A percentile compares a stretch with the other conserved stretches of the same genome.
Evolutionary conservation across 1,140 invertebrate species (phyloP).

Genomic region (Drosophila pallidifrons): DNA sequence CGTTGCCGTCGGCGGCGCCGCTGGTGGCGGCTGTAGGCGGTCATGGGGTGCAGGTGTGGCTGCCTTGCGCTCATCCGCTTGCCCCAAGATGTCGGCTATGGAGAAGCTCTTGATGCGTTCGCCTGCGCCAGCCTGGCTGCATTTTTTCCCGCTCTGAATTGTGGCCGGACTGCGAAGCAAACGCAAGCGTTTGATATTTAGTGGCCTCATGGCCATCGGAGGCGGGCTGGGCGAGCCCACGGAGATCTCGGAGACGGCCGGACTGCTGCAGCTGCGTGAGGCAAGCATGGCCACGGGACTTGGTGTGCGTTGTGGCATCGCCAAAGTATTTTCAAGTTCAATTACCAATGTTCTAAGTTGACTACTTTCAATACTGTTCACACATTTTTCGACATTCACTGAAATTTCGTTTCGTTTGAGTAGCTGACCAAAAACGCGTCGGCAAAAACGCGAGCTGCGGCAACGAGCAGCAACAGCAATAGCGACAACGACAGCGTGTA

Average conservation of each 20-base stretch:
- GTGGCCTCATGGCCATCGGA: constrained; percentile 43
- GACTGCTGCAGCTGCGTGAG: constrained; percentile 62
- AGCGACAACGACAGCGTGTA: constrained; percentile 45
- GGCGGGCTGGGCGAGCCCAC: constrained; percentile 81
- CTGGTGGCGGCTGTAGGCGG: constrained; percentile 36
- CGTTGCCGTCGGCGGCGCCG: neutral
- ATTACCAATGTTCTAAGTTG: neutral
- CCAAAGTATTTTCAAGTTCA: neutral
- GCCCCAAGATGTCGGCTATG: constrained; percentile 96
- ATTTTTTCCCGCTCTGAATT: constrained; percentile 35
- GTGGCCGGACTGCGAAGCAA: constrained; percentile 60
- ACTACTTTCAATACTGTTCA: neutral
- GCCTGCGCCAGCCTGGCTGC: constrained; percentile 34
- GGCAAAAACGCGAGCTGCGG: constrained; percentile 64
- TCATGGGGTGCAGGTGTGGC: constrained; percentile 34
- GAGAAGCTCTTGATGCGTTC: constrained; percentile 94
- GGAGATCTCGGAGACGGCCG: constrained; percentile 81
- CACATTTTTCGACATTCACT: constrained; percentile 27
- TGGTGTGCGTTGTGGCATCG: constrained; percentile 66
- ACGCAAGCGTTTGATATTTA: constrained; percentile 88
- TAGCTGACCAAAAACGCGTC: constrained; percentile 62
- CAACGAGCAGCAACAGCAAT: constrained; percentile 19
- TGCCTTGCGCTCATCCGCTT: constrained; percentile 44
- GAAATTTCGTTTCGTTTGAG: constrained; percentile 7
- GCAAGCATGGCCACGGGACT: constrained; percentile 49